phyloP scores from a whole-genome alignment of 2,797 vertebrate genomes.

The Oreortyx pictus region DNA sequence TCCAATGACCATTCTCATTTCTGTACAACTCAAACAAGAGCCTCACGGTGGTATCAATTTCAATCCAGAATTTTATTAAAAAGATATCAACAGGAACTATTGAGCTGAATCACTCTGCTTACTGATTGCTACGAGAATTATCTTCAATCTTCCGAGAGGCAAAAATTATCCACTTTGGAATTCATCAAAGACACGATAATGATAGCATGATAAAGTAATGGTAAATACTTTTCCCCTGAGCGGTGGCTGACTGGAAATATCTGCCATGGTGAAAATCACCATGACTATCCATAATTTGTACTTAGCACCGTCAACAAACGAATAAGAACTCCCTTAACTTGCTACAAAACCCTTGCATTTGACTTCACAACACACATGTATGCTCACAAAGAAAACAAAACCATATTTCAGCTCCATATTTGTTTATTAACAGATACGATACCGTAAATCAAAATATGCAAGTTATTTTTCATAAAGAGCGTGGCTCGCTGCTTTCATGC shows the following conservation, averaged over 20 bases:
- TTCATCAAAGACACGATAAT: constrained; percentile 23
- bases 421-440: background rate
- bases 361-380: background rate
- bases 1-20: background rate
- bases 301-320: background rate
- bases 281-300: background rate
- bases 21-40: background rate
- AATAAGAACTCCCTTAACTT: background rate
- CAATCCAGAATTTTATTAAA: background rate
- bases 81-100: background rate
- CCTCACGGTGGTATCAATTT: background rate
- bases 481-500: background rate
- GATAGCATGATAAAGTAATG: background rate
- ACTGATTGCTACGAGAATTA: constrained; percentile 20
- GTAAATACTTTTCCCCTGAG: constrained; percentile 1
- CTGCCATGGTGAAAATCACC: background rate
- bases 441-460: background rate
- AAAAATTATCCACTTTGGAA: constrained; percentile 7
- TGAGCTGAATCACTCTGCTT: constrained; percentile 26
- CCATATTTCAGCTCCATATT: background rate
- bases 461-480: background rate
- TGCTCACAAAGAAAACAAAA: background rate
- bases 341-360: background rate
- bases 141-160: background rate
- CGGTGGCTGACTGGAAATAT: background rate